These are phyloP conservation scores for Stenodema calcarata DNA, from an alignment of 2,888 invertebrate genomes.

Conservation along the genomic window DNA sequence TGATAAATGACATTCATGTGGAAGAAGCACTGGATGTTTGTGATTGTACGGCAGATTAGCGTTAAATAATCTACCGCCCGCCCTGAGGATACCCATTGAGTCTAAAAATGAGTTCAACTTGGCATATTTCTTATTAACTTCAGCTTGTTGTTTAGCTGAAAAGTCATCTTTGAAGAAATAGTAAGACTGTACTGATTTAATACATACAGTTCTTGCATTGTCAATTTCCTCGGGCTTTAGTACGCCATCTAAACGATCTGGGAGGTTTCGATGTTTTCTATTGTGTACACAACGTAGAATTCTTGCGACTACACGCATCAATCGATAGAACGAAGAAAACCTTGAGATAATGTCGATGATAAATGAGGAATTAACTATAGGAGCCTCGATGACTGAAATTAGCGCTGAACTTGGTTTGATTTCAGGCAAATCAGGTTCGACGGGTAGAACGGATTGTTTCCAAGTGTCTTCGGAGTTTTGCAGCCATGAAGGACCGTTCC, in stretches of 20 bases:
- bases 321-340: not conserved
- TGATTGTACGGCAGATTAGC: too few species aligned
- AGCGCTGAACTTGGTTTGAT: not conserved
- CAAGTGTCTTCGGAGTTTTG: not conserved
- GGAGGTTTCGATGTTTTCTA: not conserved
- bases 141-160: not conserved
- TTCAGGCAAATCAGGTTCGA: not conserved
- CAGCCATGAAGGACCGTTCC: slow-evolving; percentile 24
- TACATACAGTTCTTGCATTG: too few species aligned
- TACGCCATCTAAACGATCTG: not conserved
- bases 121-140: not conserved
- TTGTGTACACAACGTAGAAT: not conserved
- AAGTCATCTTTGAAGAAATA: not conserved
- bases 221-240: not conserved
- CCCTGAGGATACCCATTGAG: too few species aligned
- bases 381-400: not conserved
- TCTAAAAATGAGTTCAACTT: slow-evolving; percentile 27
- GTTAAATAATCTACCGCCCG: too few species aligned
- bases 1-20: too few species aligned
- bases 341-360: not conserved
- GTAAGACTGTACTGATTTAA: not conserved
- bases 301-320: not conserved
- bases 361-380: not conserved
- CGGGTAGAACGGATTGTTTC: not conserved
- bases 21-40: too few species aligned